Evolutionary conservation across 2,113 vertebrate genomes (phyloP).

Genomic region (Sus scrofa): T2T-Sscrofa CM000819.6:130158001-130158500

Average conservation of each 20-base stretch:
- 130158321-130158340: background rate
- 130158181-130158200: constrained; percentile 12
- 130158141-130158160: background rate
- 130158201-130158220: background rate
- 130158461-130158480: constrained; percentile 15
- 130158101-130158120: constrained; percentile 1
- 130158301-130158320: background rate
- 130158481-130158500: constrained; percentile 8
- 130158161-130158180: background rate
- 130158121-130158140: background rate
- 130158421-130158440: constrained; percentile 6
- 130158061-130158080: background rate
- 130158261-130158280: background rate
- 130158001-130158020: background rate
- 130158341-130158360: background rate
- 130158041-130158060: background rate
- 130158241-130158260: background rate
- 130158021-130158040: background rate
- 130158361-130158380: constrained; percentile 32
- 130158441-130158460: constrained; percentile 47
- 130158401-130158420: background rate
- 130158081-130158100: background rate
- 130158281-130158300: background rate
- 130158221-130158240: background rate
- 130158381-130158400: constrained; percentile 39